Conservation (phyloP, 2,888 invertebrate species). For the Teleogryllus oceanicus region DNA sequence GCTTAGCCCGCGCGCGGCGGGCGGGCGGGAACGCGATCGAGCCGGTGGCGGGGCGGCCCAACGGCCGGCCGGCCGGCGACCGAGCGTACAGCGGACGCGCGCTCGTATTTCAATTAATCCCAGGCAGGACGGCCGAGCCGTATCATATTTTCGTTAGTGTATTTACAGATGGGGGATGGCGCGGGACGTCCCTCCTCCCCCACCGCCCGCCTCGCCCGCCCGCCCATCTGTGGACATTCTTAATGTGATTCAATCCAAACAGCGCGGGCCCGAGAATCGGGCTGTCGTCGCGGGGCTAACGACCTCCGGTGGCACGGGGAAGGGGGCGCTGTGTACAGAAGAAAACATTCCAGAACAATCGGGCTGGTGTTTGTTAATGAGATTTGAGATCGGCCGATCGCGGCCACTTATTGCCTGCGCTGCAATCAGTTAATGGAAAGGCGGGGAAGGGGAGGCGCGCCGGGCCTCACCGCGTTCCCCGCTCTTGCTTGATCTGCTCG, state of each 20-base stretch:
- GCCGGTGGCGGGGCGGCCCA: neutral
- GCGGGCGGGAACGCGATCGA: neutral
- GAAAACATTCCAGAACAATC: conserved; percentile 18
- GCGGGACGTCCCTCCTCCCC: neutral
- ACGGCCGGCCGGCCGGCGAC: neutral
- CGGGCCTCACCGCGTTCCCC: neutral
- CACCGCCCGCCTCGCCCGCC: no score
- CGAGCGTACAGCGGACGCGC: neutral
- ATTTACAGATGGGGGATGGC: neutral
- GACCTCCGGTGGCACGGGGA: neutral
- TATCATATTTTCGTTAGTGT: conserved; percentile 18
- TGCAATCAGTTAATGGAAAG: conserved; percentile 2
- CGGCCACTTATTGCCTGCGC: conserved; percentile 6
- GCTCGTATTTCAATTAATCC: conserved; percentile 18
- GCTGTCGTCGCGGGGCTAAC: neutral
- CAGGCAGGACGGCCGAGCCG: neutral
- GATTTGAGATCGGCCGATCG: neutral
- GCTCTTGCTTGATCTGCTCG: neutral
- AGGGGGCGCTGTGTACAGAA: neutral
- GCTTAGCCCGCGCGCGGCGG: neutral
- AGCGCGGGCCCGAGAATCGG: neutral
- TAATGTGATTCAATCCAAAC: conserved; percentile 18
- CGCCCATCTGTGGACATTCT: neutral
- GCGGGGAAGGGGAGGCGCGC: neutral
- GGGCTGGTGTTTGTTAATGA: conserved; percentile 7